Conservation (phyloP, 2,797 vertebrate species). For the Schizopygopsis malacanthus region DNA sequence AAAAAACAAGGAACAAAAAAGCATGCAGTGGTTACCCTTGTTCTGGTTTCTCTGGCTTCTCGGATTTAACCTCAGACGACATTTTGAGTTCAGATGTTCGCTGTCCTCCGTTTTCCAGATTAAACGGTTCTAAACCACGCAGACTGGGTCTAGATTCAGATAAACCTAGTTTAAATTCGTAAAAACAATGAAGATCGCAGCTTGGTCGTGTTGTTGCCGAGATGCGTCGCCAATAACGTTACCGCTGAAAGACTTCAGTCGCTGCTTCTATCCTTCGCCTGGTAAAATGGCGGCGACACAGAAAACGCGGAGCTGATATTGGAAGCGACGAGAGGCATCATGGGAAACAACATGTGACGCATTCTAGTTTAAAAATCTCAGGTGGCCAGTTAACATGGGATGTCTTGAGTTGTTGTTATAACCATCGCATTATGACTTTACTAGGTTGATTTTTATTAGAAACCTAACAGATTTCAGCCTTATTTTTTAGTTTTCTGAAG, state of each 20-base stretch:
- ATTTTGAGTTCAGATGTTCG: slow-evolving; percentile 65
- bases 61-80: slow-evolving; percentile 71
- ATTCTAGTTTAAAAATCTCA: neutral
- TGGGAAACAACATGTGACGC: slow-evolving; percentile 14
- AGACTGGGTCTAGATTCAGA: neutral
- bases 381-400: neutral
- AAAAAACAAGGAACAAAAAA: neutral
- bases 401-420: neutral
- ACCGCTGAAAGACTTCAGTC: too few relatives aligned
- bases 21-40: slow-evolving; percentile 67
- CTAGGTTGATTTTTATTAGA: neutral
- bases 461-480: neutral
- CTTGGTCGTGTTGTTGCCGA: neutral
- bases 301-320: slow-evolving; percentile 38
- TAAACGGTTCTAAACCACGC: neutral
- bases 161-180: neutral
- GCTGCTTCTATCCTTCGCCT: too few relatives aligned
- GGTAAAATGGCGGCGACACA: slow-evolving; percentile 10
- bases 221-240: neutral
- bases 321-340: slow-evolving; percentile 20
- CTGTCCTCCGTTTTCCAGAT: slow-evolving; percentile 24
- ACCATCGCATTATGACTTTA: neutral
- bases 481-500: neutral
- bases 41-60: slow-evolving; percentile 64
- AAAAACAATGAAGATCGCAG: neutral